A percentile compares a stretch with the other conserved stretches of the same genome.
phyloP scores from a whole-genome alignment of 1,140 invertebrate species.

The Hermetia illucens region DNA sequence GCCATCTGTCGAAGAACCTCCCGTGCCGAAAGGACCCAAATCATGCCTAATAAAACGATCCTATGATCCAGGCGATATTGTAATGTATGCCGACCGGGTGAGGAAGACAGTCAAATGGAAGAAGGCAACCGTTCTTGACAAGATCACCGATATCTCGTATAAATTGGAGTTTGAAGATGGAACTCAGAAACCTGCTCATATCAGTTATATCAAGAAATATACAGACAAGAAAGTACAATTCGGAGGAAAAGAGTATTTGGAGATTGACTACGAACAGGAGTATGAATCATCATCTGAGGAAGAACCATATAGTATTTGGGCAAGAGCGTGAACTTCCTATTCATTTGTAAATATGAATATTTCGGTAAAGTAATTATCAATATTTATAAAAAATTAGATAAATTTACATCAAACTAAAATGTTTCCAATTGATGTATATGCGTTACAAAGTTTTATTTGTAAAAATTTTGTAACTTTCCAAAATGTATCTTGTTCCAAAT shows the following conservation, averaged over 20 bases:
- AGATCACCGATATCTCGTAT: slow-evolving; percentile 28
- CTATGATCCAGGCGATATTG: slow-evolving; percentile 22
- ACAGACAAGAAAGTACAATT: slow-evolving; percentile 25
- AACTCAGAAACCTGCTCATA: slow-evolving; percentile 23
- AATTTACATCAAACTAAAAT: no score
- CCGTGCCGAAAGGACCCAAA: slow-evolving; percentile 13
- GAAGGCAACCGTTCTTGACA: slow-evolving; percentile 19
- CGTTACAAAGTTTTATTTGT: no score
- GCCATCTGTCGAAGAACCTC: neutral
- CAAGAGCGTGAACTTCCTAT: slow-evolving; percentile 24
- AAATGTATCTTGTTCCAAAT: no score
- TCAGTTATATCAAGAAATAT: slow-evolving; percentile 26
- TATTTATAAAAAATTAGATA: no score
- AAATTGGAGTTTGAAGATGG: slow-evolving; percentile 24
- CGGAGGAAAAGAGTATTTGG: slow-evolving; percentile 26
- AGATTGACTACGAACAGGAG: slow-evolving; percentile 27
- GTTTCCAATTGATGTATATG: no score
- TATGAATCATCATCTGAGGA: slow-evolving; percentile 20
- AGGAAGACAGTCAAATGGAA: slow-evolving; percentile 26
- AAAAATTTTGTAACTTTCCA: no score
- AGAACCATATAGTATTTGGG: slow-evolving; percentile 28
- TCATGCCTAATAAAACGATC: slow-evolving; percentile 22
- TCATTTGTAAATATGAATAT: no score
- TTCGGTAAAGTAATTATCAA: no score
- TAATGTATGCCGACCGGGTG: slow-evolving; percentile 23